Evolutionary conservation across 2,113 vertebrate species (phyloP), one percentile per base, ranked within the genome.

Genomic region (Vicugna pacos): DNA sequence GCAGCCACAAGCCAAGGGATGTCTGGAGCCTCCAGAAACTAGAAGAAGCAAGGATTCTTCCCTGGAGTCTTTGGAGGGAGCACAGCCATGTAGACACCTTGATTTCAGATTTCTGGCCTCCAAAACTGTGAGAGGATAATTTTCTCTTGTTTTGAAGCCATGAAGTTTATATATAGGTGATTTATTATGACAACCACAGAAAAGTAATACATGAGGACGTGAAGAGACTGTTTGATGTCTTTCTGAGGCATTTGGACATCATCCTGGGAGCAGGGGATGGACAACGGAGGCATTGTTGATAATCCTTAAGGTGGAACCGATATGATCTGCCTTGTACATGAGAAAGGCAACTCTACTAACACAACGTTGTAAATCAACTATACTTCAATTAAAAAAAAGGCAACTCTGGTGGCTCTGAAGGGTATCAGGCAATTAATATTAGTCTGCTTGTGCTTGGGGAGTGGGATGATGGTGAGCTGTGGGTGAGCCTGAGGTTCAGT

Each of bases 61-160:
- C 16, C 32, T 75, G 19, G 64, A 81, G 3, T 22, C 6, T 85
- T 56, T 65, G 52, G 54, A 64, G 58, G 50, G 48, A 32, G 17
- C 15, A 22, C 2, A 15, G 8, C 32, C 35, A 7, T 64, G 4
- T 30, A 32, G 35, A 93, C 15, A 19, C 52, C 46, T 96, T 62
- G 6, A 24, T 88, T 91, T 96, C 67, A 82, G 67, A 76, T n/a
- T 64, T 87, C 65, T 69, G 42, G 22, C n/a, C 46, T 92, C 60
- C 24, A 48, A 70, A 88, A 73, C 30, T 72, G 17, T 38, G 73
- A 52, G 46, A 54, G 67, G 88, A 75, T 65, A 76, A 15, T 82
- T 91, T 82, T 82, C 7, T 48, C 8, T 86, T 85, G 72, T 69
- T 81, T 75, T 87, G 30, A 75, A 60, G 17, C 75, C 82, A 54